Evolutionary conservation across 2,888 invertebrate species (phyloP).

Genomic region (Stenotaenia linearis): DNA sequence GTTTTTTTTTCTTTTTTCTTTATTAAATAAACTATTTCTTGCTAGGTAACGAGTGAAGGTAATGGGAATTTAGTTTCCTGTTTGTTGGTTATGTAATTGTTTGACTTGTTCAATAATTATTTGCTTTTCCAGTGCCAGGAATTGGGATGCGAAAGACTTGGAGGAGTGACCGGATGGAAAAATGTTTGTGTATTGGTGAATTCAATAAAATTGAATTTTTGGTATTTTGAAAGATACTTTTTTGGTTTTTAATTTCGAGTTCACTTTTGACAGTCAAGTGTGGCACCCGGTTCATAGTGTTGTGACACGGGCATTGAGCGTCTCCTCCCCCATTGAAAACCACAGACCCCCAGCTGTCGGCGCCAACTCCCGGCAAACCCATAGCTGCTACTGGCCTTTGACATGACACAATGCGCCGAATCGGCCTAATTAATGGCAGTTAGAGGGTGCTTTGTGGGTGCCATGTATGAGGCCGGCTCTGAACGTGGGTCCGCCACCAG

Average conservation of each 20-base stretch:
- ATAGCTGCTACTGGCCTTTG: background rate
- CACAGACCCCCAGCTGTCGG: background rate
- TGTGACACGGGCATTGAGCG: background rate
- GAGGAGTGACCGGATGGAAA: background rate
- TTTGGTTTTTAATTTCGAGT: background rate
- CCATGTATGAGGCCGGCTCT: background rate
- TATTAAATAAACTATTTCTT: background rate
- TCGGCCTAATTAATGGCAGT: background rate
- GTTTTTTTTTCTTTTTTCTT: too few relatives aligned
- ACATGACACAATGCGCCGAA: background rate
- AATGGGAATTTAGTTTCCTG: background rate
- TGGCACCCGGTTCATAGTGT: background rate
- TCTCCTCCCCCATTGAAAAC: background rate
- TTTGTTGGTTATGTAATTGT: background rate
- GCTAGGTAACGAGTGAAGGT: background rate
- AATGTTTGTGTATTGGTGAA: background rate
- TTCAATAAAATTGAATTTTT: background rate
- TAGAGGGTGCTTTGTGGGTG: background rate
- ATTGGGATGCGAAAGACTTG: background rate
- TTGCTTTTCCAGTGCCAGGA: background rate
- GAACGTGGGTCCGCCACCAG: background rate
- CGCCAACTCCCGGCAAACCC: background rate
- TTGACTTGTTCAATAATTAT: background rate
- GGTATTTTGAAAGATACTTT: background rate
- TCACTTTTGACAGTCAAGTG: background rate